Evolutionary conservation across 1,140 invertebrate genomes (phyloP).

Genomic region (Centruroides sculpturatus): DNA sequence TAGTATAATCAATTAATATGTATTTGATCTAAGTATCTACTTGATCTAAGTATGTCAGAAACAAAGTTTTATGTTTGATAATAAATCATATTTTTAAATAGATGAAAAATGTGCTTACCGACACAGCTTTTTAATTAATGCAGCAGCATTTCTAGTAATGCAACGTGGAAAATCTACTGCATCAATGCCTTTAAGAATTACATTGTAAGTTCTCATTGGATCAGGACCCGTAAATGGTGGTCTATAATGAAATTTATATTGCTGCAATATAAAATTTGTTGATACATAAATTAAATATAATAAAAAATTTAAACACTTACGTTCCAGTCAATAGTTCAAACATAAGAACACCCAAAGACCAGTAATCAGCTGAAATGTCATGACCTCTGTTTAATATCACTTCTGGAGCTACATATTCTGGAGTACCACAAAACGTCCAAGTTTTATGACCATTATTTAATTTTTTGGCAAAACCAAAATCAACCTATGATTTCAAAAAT

Average conservation of each 20-base stretch:
- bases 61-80: background rate
- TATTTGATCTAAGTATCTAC: too few relatives aligned
- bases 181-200: conserved; percentile 96
- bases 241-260: conserved; percentile 34
- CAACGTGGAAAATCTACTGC: conserved; percentile 88
- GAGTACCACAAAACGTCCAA: conserved; percentile 94
- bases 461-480: conserved; percentile 91
- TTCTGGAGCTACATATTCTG: conserved; percentile 80
- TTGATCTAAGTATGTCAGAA: background rate
- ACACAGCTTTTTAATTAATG: conserved; percentile 87
- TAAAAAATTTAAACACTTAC: conserved; percentile 3
- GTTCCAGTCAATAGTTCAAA: conserved; percentile 75
- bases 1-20: too few relatives aligned
- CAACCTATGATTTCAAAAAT: conserved; percentile 37
- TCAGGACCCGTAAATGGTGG: conserved; percentile 90
- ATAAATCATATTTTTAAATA: background rate
- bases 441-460: conserved; percentile 65
- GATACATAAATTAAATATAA: background rate
- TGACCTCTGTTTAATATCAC: conserved; percentile 58
- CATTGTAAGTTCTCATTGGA: conserved; percentile 98
- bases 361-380: conserved; percentile 64
- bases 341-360: conserved; percentile 82
- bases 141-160: conserved; percentile 79
- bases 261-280: background rate
- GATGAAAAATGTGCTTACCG: conserved; percentile 30